phyloP scores from a whole-genome alignment of 2,888 invertebrate genomes.

The Chloroclysta siterata region DNA sequence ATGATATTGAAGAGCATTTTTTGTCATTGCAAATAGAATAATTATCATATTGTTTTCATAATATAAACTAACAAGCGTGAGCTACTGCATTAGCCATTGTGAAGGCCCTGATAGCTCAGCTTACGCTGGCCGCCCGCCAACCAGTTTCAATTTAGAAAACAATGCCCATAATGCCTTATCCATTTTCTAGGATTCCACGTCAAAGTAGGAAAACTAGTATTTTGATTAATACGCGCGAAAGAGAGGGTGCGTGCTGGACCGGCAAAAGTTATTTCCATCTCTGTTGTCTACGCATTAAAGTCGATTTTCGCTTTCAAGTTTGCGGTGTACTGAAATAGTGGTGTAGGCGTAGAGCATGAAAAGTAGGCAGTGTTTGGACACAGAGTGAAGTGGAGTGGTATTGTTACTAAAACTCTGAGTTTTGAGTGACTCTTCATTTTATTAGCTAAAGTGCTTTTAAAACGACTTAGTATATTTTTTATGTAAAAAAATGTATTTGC shows the following conservation, averaged over 20 bases:
- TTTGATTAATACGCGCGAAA: slow-evolving; percentile 84
- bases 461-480: slow-evolving; percentile 1
- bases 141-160: slow-evolving; percentile 84
- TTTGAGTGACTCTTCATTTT: slow-evolving; percentile 23
- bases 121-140: slow-evolving; percentile 60
- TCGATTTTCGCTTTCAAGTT: slow-evolving; percentile 58
- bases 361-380: slow-evolving; percentile 82
- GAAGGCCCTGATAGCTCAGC: slow-evolving; percentile 55
- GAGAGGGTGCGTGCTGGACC: slow-evolving; percentile 71
- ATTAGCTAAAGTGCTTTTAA: slow-evolving; percentile 15
- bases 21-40: background rate
- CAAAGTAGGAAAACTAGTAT: slow-evolving; percentile 82
- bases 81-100: background rate
- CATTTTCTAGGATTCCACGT: slow-evolving; percentile 83
- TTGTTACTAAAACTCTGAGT: slow-evolving; percentile 58
- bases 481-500: background rate
- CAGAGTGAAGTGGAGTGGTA: slow-evolving; percentile 68
- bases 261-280: slow-evolving; percentile 53
- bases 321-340: slow-evolving; percentile 77
- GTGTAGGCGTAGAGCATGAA: slow-evolving; percentile 83
- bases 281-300: slow-evolving; percentile 56
- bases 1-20: no score
- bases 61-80: background rate
- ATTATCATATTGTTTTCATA: background rate
- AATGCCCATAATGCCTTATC: slow-evolving; percentile 75